Conservation (phyloP, 1,140 invertebrate genomes). For the Whitmania pigra region DNA sequence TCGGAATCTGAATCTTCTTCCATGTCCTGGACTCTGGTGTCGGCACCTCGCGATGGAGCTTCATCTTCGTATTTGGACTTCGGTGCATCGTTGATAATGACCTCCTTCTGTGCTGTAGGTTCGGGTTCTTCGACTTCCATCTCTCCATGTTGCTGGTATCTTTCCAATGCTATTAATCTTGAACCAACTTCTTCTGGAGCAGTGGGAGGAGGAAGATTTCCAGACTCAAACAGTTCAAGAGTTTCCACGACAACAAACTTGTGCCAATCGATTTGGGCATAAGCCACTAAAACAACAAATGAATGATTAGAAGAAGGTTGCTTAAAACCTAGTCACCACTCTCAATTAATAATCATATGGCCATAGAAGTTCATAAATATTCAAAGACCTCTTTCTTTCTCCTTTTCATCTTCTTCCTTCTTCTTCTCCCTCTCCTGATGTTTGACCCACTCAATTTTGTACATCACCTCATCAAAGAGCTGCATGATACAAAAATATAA, state of each 20-base stretch:
- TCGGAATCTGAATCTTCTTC: constrained; percentile 47
- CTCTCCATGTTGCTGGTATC: constrained; percentile 40
- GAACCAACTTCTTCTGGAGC: constrained; percentile 92
- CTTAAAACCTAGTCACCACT: neutral
- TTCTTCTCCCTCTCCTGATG: constrained; percentile 81
- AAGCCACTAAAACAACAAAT: constrained; percentile 54
- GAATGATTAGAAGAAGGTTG: neutral
- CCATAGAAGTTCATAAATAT: neutral
- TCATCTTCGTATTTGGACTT: constrained; percentile 21
- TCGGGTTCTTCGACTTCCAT: constrained; percentile 22
- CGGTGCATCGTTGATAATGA: constrained; percentile 24
- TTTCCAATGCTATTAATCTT: constrained; percentile 67
- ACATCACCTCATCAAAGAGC: constrained; percentile 79
- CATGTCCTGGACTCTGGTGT: constrained; percentile 36
- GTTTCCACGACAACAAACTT: constrained; percentile 99
- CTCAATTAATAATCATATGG: neutral
- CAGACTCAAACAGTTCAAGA: constrained; percentile 88
- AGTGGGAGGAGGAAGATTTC: constrained; percentile 79
- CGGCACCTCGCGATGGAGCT: neutral
- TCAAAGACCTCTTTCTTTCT: constrained; percentile 65
- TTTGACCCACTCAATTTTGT: constrained; percentile 86
- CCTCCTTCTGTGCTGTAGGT: constrained; percentile 29
- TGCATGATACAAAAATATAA: constrained; percentile 28
- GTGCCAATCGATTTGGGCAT: constrained; percentile 98
- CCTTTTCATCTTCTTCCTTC: constrained; percentile 83